These are phyloP conservation scores for Phoxinus dragarum DNA, from an alignment of 2,797 vertebrate genomes.

Conservation along the genomic window DNA sequence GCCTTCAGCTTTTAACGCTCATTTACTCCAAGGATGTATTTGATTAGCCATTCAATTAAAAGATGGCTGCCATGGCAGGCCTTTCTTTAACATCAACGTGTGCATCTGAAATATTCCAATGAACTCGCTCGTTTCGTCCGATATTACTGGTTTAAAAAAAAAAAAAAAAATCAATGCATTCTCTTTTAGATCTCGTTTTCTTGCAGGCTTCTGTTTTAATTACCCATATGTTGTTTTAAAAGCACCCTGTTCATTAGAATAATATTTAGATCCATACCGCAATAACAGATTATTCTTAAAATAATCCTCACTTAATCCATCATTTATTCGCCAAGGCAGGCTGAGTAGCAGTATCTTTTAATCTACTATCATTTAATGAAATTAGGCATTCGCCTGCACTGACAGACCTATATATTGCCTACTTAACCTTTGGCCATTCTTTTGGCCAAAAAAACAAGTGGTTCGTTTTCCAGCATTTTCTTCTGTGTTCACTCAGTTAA, in stretches of 20 bases:
- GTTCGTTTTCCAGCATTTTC: not conserved
- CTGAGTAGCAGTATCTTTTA: constrained; percentile 78
- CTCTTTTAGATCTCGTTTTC: not conserved
- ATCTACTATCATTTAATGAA: constrained; percentile 75
- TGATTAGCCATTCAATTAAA: constrained; percentile 33
- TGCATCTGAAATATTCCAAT: constrained; percentile 8
- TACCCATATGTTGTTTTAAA: constrained; percentile 58
- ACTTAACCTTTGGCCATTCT: not conserved
- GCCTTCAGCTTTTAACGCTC: constrained; percentile 57
- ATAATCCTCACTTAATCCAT: constrained; percentile 73
- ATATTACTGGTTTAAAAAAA: not conserved
- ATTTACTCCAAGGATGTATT: constrained; percentile 22
- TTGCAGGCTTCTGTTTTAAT: constrained; percentile 45
- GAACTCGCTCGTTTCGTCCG: not conserved
- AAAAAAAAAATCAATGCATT: not conserved
- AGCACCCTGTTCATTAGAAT: constrained; percentile 36
- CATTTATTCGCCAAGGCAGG: constrained; percentile 56
- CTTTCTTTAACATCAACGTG: not conserved
- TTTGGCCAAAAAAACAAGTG: not conserved
- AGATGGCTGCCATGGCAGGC: not conserved
- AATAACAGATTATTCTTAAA: constrained; percentile 65
- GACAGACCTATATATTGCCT: constrained; percentile 4
- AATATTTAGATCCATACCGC: constrained; percentile 54
- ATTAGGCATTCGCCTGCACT: constrained; percentile 60
- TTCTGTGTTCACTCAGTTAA: not conserved